Percentiles rank a stretch among this genome's conserved stretches.
These are phyloP conservation scores for Venustaconcha ellipsiformis DNA, from an alignment of 1,140 invertebrate genomes.

Conservation along the genomic window DNA sequence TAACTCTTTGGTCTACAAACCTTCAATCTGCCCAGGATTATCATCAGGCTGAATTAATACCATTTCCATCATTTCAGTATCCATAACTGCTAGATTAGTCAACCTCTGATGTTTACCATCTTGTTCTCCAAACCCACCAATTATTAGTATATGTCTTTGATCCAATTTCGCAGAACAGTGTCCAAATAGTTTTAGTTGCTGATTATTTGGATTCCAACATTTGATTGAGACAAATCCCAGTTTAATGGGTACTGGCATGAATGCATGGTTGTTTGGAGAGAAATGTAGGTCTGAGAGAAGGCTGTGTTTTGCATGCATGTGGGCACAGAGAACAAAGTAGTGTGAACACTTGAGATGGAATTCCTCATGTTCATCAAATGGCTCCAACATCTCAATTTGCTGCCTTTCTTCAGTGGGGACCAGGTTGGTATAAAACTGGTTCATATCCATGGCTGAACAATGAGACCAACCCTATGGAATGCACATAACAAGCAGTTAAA, in stretches of 20 bases:
- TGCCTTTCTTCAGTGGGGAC: slow-evolving; percentile 61
- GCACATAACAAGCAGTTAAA: not conserved
- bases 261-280: not conserved
- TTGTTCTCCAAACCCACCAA: slow-evolving; percentile 67
- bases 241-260: not conserved
- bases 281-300: slow-evolving; percentile 9
- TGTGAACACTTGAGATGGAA: slow-evolving; percentile 73
- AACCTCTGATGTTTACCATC: slow-evolving; percentile 62
- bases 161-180: slow-evolving; percentile 45
- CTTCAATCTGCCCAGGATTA: slow-evolving; percentile 33
- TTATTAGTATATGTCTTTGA: slow-evolving; percentile 35
- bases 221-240: not conserved
- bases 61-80: slow-evolving; percentile 41
- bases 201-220: not conserved
- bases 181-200: slow-evolving; percentile 51
- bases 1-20: slow-evolving; percentile 11
- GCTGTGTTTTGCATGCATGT: slow-evolving; percentile 25
- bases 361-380: slow-evolving; percentile 75
- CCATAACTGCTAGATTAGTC: slow-evolving; percentile 43
- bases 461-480: slow-evolving; percentile 68
- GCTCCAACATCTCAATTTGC: slow-evolving; percentile 68
- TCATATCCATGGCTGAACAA: slow-evolving; percentile 65
- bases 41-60: slow-evolving; percentile 26
- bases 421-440: slow-evolving; percentile 66
- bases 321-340: slow-evolving; percentile 69